Base-by-base conservation (phyloP, 2,888 invertebrate species). In the Augiades crinisus region DNA sequence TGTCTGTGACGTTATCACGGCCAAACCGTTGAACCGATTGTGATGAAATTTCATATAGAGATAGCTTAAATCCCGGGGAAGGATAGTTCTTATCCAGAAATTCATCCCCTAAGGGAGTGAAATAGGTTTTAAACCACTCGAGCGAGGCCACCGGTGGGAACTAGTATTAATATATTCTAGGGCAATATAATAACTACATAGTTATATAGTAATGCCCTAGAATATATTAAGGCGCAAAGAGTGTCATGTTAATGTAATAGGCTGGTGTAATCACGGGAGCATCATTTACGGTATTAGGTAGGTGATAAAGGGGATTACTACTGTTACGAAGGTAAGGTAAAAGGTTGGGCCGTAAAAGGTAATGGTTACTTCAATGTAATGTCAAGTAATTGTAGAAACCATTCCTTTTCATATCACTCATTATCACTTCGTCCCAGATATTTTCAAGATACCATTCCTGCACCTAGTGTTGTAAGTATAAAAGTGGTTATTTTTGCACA, bases 341-440 rank as follows among this genome's bases (percentile, higher is more conserved):
- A 38, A 38, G n/a, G 34, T 31, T 24, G 19, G 10, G 16, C 43
- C 47, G 54, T 52, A 54, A 47, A 44, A 45, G 19, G 36, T 55
- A 55, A 58, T 51, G 54, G 52, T 55, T 46, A 46, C 59, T 55
- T 63, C 63, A 63, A 62, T 62, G 65, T 68, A 67, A 72, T 71
- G 66, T 61, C 58, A 60, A 56, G 63, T 72, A 72, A 76, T 75
- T 73, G 70, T 65, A 57, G 31, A 21, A 27, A n/a, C 33, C 21
- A 30, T 30, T 47, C 17, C 27, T 37, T 40, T 47, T 47, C 47
- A 40, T 46, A 40, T 24, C 34, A n/a, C 7, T 33, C 30, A 21
- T 44, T 21, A 30, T n/a, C 1, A 10, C 27, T 19, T 19, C 27
- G n/a, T 10, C 27, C 3, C 2, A 0, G 10, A 1, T 3, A 27